phyloP scores from a whole-genome alignment of 2,888 invertebrate genomes.

The Amiota communis region DNA sequence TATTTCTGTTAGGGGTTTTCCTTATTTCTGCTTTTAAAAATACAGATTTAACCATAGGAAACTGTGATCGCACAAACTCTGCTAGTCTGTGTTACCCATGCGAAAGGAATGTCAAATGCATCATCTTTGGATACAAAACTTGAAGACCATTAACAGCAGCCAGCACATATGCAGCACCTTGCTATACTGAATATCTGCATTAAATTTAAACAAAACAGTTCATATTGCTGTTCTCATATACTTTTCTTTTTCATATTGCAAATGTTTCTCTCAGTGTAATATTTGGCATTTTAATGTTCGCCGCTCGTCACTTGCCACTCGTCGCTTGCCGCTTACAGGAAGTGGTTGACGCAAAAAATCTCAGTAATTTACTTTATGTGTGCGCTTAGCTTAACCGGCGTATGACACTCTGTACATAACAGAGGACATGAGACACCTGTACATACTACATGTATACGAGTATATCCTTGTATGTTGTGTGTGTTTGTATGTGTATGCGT shows the following conservation, averaged over 20 bases:
- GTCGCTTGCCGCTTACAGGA: background rate
- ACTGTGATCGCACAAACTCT: too few species aligned
- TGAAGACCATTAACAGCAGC: too few species aligned
- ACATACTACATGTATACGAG: conserved; percentile 38
- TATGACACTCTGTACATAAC: conserved; percentile 54
- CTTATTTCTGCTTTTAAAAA: too few species aligned
- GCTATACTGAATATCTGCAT: too few species aligned
- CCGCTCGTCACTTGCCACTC: background rate
- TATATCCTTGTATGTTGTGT: conserved; percentile 17
- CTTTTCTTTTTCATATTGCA: background rate
- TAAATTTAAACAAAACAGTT: too few species aligned
- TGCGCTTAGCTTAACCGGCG: conserved; percentile 62
- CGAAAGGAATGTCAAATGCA: too few species aligned
- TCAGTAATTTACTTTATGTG: conserved; percentile 55
- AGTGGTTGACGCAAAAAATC: conserved; percentile 45
- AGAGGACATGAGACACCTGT: conserved; percentile 28
- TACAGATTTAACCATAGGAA: too few species aligned
- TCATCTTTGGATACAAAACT: too few species aligned
- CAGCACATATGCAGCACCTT: too few species aligned
- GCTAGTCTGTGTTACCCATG: too few species aligned
- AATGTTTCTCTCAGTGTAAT: background rate
- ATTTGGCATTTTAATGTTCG: conserved; percentile 8
- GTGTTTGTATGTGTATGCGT: conserved; percentile 33
- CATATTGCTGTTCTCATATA: background rate
- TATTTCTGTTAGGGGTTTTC: too few species aligned